phyloP scores from a whole-genome alignment of 2,113 vertebrate genomes.

The Okapia johnstoni region DNA sequence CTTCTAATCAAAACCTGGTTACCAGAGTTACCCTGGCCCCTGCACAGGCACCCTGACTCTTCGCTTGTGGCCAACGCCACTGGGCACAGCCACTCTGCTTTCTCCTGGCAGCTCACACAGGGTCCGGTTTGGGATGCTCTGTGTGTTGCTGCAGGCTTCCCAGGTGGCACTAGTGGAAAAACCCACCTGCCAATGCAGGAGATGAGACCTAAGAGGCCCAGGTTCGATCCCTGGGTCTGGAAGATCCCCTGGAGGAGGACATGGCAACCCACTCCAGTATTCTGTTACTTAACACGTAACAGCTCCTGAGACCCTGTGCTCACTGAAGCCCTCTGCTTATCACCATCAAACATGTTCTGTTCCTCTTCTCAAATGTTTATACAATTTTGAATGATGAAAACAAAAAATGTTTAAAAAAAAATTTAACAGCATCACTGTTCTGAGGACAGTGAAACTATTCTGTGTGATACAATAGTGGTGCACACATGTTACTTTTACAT shows the following conservation, averaged over 20 bases:
- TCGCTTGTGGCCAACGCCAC: rapidly evolving
- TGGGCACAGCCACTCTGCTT: neutral
- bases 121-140: no score
- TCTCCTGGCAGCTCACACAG: neutral
- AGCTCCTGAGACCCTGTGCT: neutral
- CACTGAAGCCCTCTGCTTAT: neutral
- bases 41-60: neutral
- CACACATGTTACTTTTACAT: neutral
- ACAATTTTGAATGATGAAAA: neutral
- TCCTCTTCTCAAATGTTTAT: neutral
- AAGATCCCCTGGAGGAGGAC: neutral
- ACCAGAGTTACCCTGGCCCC: neutral
- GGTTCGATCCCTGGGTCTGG: neutral
- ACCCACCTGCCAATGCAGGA: neutral
- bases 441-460: neutral
- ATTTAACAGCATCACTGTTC: neutral
- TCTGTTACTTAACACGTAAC: neutral
- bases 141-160: neutral
- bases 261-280: neutral
- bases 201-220: neutral
- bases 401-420: neutral
- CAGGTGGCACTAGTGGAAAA: neutral
- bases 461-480: neutral
- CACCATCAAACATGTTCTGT: neutral
- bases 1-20: neutral